Percentiles rank a stretch among this genome's conserved stretches.
Evolutionary conservation across 1,140 invertebrate genomes (phyloP).

Genomic region (Lepidurus arcticus): DNA sequence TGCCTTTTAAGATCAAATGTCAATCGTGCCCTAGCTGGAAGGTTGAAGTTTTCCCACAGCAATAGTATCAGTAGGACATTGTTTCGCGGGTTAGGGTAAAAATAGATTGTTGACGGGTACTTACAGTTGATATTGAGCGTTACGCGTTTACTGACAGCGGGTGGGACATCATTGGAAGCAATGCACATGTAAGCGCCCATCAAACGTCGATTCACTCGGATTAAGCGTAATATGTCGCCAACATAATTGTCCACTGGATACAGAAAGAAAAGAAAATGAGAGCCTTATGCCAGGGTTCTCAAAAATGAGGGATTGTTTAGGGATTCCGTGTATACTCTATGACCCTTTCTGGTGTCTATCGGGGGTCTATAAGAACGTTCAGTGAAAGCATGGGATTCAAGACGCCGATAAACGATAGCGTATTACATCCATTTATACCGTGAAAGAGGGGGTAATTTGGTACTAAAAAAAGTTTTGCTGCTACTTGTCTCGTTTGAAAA

Average conservation of each 20-base stretch:
- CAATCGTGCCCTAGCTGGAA: not conserved
- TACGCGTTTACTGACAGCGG: conserved; percentile 79
- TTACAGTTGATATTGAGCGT: conserved; percentile 82
- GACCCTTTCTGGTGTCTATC: no score
- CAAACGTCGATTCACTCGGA: conserved; percentile 69
- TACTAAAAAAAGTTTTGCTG: no score
- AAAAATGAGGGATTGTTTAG: not conserved
- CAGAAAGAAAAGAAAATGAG: not conserved
- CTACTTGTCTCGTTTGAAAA: no score
- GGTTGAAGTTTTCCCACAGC: not conserved
- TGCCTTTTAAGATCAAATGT: not conserved
- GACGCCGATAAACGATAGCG: no score
- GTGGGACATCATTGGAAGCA: conserved; percentile 80
- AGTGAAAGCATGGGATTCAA: no score
- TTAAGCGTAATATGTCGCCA: conserved; percentile 63
- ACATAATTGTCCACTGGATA: conserved; percentile 55
- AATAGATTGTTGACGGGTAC: conserved; percentile 44
- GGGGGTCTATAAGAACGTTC: no score
- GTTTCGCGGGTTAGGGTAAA: not conserved
- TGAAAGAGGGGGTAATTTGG: no score
- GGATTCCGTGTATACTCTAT: no score
- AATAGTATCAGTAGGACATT: not conserved
- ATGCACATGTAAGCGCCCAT: conserved; percentile 85
- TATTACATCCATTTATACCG: no score
- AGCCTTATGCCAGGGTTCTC: not conserved